Evolutionary conservation across 2,113 vertebrate species (phyloP), one percentile per base, ranked within the genome.

Genomic region (Cyprinodon variegatus): DNA sequence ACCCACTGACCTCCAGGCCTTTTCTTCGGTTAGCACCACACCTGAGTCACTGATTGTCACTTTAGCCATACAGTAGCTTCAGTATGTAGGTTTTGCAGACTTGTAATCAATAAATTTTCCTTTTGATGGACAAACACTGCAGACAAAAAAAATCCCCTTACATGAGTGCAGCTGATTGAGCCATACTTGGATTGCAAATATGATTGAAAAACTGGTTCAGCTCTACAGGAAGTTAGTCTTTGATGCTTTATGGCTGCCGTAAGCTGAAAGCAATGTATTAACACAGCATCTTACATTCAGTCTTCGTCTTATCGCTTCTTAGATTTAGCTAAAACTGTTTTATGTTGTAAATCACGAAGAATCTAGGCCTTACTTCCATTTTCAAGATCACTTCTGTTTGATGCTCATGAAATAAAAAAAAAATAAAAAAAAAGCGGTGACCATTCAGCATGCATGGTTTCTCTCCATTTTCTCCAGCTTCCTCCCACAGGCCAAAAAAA

Each of bases 41-140:
- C 83, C 85, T 85, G 87, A 92, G 85, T 87, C 87, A 80, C 83
- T 68, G 85, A 83, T 83, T 88, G 87, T 91, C 92, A 90, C 89
- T 88, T 84, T 70, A 29, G 29, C 29, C 29, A 29, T 29, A 29
- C 29, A 29, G 29, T 88, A 91, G 90, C 87, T 87, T 89, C 84
- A 85, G 85, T 78, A 62, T 86, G 76, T 73, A 78, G 80, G 79
- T 84, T 85, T 78, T 75, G 59, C 65, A 80, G 93, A 93, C 93
- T 86, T 84, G 82, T 94, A 95, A 95, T 95, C 93, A 91, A 94
- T 94, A 92, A 77, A 84, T 92, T 93, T 92, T 91, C 83, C 78
- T 78, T 79, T 78, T 94, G 93, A 91, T 92, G 89, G 90, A 91
- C 91, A 89, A 85, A 77, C 85, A 83, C 83, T 77, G 75, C 68